A percentile compares a stretch with the other conserved stretches of the same genome.
These are phyloP conservation scores for Salvelinus fontinalis DNA, from an alignment of 2,113 vertebrate species.

Conservation along the genomic window DNA sequence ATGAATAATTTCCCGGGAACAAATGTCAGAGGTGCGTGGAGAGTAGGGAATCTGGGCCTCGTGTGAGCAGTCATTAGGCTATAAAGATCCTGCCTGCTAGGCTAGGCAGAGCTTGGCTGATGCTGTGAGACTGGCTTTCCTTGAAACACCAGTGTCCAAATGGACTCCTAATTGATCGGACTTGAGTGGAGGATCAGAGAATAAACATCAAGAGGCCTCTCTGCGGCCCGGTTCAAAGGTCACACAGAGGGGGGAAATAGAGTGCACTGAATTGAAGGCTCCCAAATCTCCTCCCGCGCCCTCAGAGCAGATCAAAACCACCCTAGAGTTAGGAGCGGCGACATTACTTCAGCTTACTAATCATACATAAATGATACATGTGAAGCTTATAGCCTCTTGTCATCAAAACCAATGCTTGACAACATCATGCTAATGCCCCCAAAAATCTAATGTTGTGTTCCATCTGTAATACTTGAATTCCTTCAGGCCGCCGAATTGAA, in stretches of 20 bases:
- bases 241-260: not conserved
- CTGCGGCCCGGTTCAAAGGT: not conserved
- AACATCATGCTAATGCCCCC: too few relatives aligned
- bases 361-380: too few relatives aligned
- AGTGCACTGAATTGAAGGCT: not conserved
- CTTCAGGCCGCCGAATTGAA: not conserved
- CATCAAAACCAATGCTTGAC: too few relatives aligned
- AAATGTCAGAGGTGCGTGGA: constrained; percentile 78
- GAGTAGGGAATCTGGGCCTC: constrained; percentile 15
- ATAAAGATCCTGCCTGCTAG: not conserved
- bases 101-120: not conserved
- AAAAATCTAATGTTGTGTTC: not conserved
- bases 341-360: too few relatives aligned
- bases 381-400: too few relatives aligned
- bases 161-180: not conserved
- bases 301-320: not conserved
- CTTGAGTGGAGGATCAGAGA: constrained; percentile 1
- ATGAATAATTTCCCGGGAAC: constrained; percentile 80
- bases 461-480: not conserved
- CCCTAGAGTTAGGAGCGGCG: too few relatives aligned
- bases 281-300: not conserved
- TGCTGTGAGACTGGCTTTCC: not conserved
- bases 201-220: too few relatives aligned
- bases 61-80: not conserved
- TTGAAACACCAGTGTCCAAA: not conserved